A percentile compares a stretch with the other conserved stretches of the same genome.
Evolutionary conservation across 2,113 vertebrate species (phyloP).

Genomic region (Rafetus swinhoei): DNA sequence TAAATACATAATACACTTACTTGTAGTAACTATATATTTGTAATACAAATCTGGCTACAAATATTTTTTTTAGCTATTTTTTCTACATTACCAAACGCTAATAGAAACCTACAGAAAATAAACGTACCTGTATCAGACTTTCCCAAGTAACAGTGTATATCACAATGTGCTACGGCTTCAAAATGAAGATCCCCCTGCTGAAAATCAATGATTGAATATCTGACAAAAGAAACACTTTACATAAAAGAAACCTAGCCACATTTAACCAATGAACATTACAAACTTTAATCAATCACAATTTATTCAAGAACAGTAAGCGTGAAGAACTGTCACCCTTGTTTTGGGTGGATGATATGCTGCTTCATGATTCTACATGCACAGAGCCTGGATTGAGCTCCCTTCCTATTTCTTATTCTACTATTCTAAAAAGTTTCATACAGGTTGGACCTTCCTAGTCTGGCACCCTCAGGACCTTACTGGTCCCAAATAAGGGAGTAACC

Average conservation of each 20-base stretch:
- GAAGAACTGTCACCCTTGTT: neutral
- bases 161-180: constrained; percentile 88
- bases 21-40: neutral
- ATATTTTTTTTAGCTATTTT: neutral
- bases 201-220: constrained; percentile 61
- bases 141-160: constrained; percentile 87
- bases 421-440: neutral
- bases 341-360: neutral
- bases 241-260: neutral
- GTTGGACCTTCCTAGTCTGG: too few species aligned
- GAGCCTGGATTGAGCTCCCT: neutral
- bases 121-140: constrained; percentile 88
- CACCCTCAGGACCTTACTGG: too few species aligned
- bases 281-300: neutral
- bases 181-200: constrained; percentile 85
- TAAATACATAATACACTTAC: neutral
- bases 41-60: neutral
- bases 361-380: neutral
- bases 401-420: neutral
- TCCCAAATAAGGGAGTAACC: too few species aligned
- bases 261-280: neutral
- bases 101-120: constrained; percentile 21
- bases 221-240: neutral
- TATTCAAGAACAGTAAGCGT: neutral
- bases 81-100: neutral